Conservation (phyloP, 2,113 vertebrate species). For the Uria aalge region DNA sequence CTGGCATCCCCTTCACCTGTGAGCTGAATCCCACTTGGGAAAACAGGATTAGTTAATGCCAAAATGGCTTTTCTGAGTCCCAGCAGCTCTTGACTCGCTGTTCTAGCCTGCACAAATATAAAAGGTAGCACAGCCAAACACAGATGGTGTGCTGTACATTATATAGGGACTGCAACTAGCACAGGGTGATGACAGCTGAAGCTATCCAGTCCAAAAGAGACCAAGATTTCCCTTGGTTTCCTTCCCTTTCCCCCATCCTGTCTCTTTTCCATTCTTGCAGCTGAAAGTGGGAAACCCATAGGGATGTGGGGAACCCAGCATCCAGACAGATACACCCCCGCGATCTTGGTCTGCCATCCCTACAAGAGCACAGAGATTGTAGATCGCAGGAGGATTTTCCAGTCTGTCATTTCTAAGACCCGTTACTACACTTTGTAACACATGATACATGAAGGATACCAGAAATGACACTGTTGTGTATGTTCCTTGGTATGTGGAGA, state of each 20-base stretch:
- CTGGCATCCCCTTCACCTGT: not conserved
- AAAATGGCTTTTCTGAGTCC: not conserved
- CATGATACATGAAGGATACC: not conserved
- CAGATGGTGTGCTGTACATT: not conserved
- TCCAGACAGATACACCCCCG: not conserved
- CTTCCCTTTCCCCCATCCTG: not conserved
- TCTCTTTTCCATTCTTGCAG: not conserved
- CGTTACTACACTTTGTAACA: not conserved
- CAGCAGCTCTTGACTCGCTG: not conserved
- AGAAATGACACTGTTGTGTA: not conserved
- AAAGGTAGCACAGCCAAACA: not conserved
- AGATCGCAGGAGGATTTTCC: not conserved
- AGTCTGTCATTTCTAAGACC: not conserved
- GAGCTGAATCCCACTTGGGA: not conserved
- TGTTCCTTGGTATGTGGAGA: not conserved
- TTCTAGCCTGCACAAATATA: not conserved
- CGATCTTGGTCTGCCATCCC: rapidly evolving
- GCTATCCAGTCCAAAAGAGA: not conserved
- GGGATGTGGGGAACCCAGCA: not conserved
- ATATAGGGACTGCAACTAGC: not conserved
- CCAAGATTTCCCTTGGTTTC: not conserved
- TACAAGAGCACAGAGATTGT: not conserved
- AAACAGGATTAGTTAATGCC: not conserved
- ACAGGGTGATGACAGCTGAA: not conserved
- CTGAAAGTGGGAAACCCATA: not conserved